Base-by-base conservation (phyloP, 1,140 invertebrate species). In the Drosophila littoralis region DNA sequence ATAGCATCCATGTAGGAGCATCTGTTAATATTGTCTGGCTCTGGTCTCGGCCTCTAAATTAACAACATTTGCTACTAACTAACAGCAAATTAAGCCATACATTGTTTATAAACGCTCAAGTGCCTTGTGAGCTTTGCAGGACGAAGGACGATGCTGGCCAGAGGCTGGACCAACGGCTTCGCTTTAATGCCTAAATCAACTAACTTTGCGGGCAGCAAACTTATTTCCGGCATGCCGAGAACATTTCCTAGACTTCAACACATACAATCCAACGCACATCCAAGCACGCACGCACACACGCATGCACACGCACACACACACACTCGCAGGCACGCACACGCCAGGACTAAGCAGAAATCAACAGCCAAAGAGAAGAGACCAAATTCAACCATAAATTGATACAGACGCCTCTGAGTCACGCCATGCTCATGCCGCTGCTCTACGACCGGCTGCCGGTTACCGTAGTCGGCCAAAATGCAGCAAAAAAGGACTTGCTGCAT, bases 171-270 rank as follows among this genome's bases (percentile, higher is more conserved):
- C 54, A 35, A 33, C 50, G 65, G 79, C 57, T 85, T 85, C 81
- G 79, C 84, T 89, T 89, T 89, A 89, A 89, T 89, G 84, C 84
- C 84, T 89, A 89, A 89, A 89, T 89, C 84, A 89, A 89, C 84
- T 89, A 89, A 90, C 86, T 89, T 89, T 89, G 84, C 77, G 84
- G 84, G 75, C 80, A 78, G 85, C 84, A 89, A 89, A 89, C 84
- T 89, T 89, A 89, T 89, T 89, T 89, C 84, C 84, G 84, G 84
- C 67, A 88, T 80, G 84, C 83, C 74, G 70, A 72, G 58, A 77
- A 79, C 83, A 86, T 75, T 81, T 86, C 55, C 72, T 73, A 51
- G 66, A 59, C 59, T 69, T 60, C 79, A 65, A 75, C 71, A 76
- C 42, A 57, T 28, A 12, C 71, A 50, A 45, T 35, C 12, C 9